Percentiles rank a stretch among this genome's conserved stretches.
Evolutionary conservation across 2,113 vertebrate genomes (phyloP).

Genomic region (Micromys minutus): DNA sequence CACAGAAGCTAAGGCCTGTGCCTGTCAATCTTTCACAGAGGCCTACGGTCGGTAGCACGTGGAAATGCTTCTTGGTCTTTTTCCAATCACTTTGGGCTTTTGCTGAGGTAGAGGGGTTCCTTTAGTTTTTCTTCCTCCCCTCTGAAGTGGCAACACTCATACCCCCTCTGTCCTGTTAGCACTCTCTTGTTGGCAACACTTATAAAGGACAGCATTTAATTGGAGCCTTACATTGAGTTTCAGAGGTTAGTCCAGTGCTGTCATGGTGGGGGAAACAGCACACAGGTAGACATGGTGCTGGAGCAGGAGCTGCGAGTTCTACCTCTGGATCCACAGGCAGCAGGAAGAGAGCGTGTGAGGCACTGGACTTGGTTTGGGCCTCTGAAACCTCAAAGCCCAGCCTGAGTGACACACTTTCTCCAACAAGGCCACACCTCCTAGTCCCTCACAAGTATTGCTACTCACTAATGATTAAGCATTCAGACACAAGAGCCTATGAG

Average conservation of each 20-base stretch:
- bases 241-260: background rate
- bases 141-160: background rate
- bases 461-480: background rate
- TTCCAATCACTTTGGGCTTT: background rate
- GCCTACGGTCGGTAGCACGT: accelerated
- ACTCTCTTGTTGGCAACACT: background rate
- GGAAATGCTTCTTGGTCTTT: background rate
- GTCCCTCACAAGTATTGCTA: background rate
- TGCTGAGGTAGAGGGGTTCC: background rate
- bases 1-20: too few relatives aligned
- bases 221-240: background rate
- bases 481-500: too few relatives aligned
- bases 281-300: background rate
- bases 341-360: background rate
- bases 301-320: background rate
- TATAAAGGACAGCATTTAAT: background rate
- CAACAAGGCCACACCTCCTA: background rate
- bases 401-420: background rate
- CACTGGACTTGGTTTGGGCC: background rate
- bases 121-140: background rate
- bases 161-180: background rate
- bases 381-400: background rate
- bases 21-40: background rate
- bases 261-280: too few relatives aligned
- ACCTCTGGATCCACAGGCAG: background rate